Percentiles rank a stretch among this genome's conserved stretches.
These are phyloP conservation scores for Nicator chloris DNA, from an alignment of 2,113 vertebrate genomes.

Conservation along the genomic window DNA sequence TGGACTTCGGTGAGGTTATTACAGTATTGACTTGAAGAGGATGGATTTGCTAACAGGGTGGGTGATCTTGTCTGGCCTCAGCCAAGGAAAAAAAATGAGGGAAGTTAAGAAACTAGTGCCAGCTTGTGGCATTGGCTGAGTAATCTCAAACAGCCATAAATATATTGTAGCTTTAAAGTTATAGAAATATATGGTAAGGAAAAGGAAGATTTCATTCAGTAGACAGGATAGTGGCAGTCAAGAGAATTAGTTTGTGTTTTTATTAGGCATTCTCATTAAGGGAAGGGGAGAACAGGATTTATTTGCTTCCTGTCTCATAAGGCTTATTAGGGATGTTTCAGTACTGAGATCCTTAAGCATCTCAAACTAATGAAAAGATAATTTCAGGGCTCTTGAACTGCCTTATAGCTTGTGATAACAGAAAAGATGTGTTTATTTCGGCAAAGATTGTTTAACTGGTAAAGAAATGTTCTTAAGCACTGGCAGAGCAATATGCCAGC, in stretches of 20 bases:
- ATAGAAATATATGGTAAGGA: background rate
- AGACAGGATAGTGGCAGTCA: background rate
- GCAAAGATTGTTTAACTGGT: constrained; percentile 35
- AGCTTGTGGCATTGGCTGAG: background rate
- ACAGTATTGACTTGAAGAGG: background rate
- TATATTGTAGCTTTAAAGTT: constrained; percentile 22
- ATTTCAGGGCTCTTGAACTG: constrained; percentile 47
- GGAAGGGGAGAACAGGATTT: constrained; percentile 15
- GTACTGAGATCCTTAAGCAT: constrained; percentile 18
- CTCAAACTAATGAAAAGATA: constrained; percentile 62
- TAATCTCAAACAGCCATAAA: background rate
- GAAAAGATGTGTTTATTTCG: constrained; percentile 52
- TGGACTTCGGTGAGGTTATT: background rate
- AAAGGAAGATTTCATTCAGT: constrained; percentile 17
- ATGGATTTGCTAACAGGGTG: background rate
- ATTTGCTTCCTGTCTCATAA: constrained; percentile 2
- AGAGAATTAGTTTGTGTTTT: constrained; percentile 48
- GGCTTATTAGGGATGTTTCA: constrained; percentile 32
- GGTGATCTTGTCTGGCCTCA: background rate
- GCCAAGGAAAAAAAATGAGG: background rate
- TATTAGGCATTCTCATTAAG: constrained; percentile 53
- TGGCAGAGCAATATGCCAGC: background rate
- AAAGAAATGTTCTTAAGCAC: constrained; percentile 9
- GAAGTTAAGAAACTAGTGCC: background rate
- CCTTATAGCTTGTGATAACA: constrained; percentile 26